Percentiles rank a stretch among this genome's conserved stretches.
Evolutionary conservation across 1,140 invertebrate genomes (phyloP).

Genomic region (Cydia pomonella): DNA sequence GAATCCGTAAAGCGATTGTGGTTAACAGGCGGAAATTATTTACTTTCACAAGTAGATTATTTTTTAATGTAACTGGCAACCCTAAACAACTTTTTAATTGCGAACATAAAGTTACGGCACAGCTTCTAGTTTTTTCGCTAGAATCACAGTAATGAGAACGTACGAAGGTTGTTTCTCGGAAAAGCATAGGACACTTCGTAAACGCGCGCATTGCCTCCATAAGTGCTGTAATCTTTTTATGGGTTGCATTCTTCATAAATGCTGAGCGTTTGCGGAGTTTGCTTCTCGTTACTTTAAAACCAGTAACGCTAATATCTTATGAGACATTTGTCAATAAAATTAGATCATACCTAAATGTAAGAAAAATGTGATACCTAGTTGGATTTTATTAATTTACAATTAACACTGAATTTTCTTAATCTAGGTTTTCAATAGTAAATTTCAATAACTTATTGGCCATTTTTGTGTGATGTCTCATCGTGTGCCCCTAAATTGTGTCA

Average conservation of each 20-base stretch:
- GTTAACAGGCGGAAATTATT: constrained; percentile 12
- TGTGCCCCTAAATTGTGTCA: constrained; percentile 20
- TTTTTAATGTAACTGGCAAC: not conserved
- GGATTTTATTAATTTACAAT: not conserved
- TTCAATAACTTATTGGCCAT: not conserved
- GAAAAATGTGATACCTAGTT: not conserved
- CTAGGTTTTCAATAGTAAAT: no score
- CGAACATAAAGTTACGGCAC: constrained; percentile 24
- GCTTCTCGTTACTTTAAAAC: constrained; percentile 11
- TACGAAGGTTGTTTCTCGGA: constrained; percentile 5
- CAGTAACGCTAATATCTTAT: not conserved
- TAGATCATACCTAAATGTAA: not conserved
- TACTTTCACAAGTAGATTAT: constrained; percentile 10
- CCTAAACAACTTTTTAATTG: constrained; percentile 20
- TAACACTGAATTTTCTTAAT: no score
- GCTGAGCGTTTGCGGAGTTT: constrained; percentile 35
- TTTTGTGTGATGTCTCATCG: constrained; percentile 16
- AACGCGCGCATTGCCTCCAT: constrained; percentile 47
- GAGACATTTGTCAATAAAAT: not conserved
- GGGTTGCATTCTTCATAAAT: constrained; percentile 45
- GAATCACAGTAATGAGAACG: constrained; percentile 32
- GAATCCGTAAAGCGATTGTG: constrained; percentile 13
- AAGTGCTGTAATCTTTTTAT: constrained; percentile 48
- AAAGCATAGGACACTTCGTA: constrained; percentile 42
- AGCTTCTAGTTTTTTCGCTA: not conserved